phyloP scores from a whole-genome alignment of 2,888 invertebrate genomes.

The Sepiola atlantica region DNA sequence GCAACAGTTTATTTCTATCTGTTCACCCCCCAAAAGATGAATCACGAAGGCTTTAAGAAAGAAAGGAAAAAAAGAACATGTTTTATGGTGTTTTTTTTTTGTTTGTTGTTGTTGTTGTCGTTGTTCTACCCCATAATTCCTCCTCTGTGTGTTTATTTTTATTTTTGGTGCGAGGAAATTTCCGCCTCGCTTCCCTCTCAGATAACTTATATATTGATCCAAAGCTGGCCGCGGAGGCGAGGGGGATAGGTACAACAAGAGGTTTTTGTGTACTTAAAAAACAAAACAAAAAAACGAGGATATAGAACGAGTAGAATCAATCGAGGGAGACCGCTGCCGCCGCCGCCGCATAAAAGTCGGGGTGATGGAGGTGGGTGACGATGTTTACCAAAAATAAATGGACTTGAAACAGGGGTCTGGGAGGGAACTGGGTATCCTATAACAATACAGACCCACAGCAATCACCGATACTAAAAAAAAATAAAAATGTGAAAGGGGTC shows the following conservation, averaged over 20 bases:
- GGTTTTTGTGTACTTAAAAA: neutral
- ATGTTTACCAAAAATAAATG: neutral
- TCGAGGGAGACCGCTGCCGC: too few relatives aligned
- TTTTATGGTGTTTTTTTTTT: neutral
- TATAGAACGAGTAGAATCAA: too few relatives aligned
- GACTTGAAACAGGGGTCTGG: neutral
- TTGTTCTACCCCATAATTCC: neutral
- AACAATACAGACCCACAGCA: neutral
- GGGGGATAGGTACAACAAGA: neutral
- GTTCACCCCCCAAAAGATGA: neutral
- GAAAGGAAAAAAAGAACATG: neutral
- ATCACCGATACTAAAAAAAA: neutral
- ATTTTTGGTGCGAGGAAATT: neutral
- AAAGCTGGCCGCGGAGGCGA: neutral
- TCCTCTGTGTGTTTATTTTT: neutral
- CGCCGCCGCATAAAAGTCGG: neutral
- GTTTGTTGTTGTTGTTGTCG: neutral
- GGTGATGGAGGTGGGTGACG: neutral
- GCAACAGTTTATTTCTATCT: neutral
- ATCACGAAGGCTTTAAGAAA: too few relatives aligned
- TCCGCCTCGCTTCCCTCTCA: neutral
- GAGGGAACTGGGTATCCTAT: neutral
- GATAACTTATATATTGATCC: neutral
- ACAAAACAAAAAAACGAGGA: too few relatives aligned
- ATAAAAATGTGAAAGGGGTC: too few relatives aligned